A percentile compares a stretch with the other conserved stretches of the same genome.
Evolutionary conservation across 1,140 invertebrate genomes (phyloP).

Genomic region (Penaeus vannamei): DNA sequence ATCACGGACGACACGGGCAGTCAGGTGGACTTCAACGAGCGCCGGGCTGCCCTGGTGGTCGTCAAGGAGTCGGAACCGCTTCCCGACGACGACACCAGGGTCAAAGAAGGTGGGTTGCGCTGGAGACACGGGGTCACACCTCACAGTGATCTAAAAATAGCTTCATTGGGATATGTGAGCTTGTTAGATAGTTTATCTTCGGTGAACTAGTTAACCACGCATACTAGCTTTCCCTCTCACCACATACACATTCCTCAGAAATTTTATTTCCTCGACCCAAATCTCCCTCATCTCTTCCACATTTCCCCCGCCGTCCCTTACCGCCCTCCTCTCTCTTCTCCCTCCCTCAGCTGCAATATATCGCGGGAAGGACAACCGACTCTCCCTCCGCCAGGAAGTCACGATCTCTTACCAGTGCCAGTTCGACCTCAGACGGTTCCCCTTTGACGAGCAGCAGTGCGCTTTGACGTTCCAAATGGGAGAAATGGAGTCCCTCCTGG

Average conservation of each 20-base stretch:
- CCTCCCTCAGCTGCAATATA: neutral
- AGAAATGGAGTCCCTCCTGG: slow-evolving; percentile 3
- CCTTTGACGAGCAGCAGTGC: slow-evolving; percentile 36
- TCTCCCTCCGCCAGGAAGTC: neutral
- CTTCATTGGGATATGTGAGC: too few relatives aligned
- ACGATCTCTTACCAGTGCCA: slow-evolving; percentile 24
- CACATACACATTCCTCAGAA: too few relatives aligned
- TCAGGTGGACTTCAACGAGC: slow-evolving; percentile 20
- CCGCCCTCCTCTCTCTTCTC: too few relatives aligned
- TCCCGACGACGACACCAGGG: neutral
- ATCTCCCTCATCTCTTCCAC: neutral
- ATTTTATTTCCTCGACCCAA: too few relatives aligned
- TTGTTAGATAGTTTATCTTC: too few relatives aligned
- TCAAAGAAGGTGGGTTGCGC: slow-evolving; percentile 35
- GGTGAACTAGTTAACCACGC: too few relatives aligned
- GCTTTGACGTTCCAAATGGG: neutral
- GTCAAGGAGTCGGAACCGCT: slow-evolving; percentile 12
- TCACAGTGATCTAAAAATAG: neutral
- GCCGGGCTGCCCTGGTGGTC: slow-evolving; percentile 23
- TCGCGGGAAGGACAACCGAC: neutral
- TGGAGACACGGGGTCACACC: neutral
- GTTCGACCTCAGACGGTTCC: slow-evolving; percentile 43
- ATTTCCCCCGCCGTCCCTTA: neutral
- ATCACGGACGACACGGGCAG: slow-evolving; percentile 24
- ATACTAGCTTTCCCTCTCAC: too few relatives aligned